Evolutionary conservation across 2,888 invertebrate species (phyloP).

Genomic region (Crocallis elinguaria): DNA sequence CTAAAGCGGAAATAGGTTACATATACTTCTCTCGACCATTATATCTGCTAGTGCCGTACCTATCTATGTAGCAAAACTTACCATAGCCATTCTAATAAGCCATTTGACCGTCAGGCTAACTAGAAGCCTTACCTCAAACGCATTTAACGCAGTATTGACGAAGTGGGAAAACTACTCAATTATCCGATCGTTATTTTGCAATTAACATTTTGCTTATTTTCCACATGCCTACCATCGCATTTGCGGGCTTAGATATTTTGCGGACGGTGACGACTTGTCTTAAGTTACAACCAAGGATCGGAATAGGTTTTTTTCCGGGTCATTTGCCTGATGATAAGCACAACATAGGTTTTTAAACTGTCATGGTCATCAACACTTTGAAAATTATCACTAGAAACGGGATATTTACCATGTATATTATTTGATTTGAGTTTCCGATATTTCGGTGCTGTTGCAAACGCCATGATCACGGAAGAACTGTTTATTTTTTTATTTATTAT

Average conservation of each 20-base stretch:
- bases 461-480: too few species aligned
- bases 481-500: too few species aligned
- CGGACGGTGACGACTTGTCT: too few species aligned
- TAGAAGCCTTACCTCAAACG: slow-evolving; percentile 33
- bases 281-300: too few species aligned
- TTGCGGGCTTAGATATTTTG: slow-evolving; percentile 10
- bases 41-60: neutral
- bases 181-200: slow-evolving; percentile 47
- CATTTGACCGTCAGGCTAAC: slow-evolving; percentile 9
- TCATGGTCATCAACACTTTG: too few species aligned
- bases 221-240: slow-evolving; percentile 25
- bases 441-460: too few species aligned
- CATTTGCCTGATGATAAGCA: too few species aligned
- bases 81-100: slow-evolving; percentile 4
- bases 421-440: too few species aligned
- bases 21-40: neutral
- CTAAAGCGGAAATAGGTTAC: neutral
- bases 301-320: too few species aligned
- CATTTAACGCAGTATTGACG: slow-evolving; percentile 34
- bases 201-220: slow-evolving; percentile 46
- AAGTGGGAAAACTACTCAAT: slow-evolving; percentile 41
- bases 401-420: too few species aligned
- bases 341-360: too few species aligned
- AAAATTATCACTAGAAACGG: too few species aligned
- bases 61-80: neutral